Base-by-base conservation (phyloP, 2,113 vertebrate species). In the Meleagris gallopavo region DNA sequence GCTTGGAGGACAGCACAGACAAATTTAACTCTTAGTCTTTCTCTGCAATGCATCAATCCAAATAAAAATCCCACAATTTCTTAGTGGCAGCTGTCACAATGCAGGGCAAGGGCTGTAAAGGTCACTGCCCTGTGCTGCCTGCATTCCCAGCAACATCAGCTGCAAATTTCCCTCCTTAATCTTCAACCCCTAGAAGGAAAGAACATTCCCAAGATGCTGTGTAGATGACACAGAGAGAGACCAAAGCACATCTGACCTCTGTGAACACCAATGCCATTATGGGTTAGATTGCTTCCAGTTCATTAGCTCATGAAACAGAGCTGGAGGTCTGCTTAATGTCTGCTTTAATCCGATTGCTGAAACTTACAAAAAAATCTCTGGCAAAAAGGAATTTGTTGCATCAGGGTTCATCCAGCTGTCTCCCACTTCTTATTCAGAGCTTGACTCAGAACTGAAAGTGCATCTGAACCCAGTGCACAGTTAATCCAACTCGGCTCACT, bases 361-460 rank as follows among this genome's bases (percentile, higher is more conserved):
- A 69, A 25, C 40, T 85, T 84, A 72, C 71, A 73, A 88, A 27
- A 14, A 14, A 3, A 3, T 32, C 58, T 82, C 75, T 60, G 69
- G 80, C 73, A 78, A 61, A 43, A 19, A 91, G 66, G 66, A 62
- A 65, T 66, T 60, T 83, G 25, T 45, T 86, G 55, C 70, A 77
- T 10, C 74, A 4, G 52, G 74, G 88, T 54, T 81, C 54, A 75
- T 79, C 70, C 89, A 89, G 86, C 73, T 89, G 82, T 75, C 86
- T 95, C 84, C 94, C 36, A 54, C 87, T 85, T 66, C 11, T 85
- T 75, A 87, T 43, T 91, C 76, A 83, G 67, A 88, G 41, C 67
- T 50, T 70, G 89, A 93, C 64, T 79, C 87, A 76, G 89, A 86
- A 45, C 65, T 67, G 61, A 27, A 75, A 34, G 43, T 1, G 2